Evolutionary conservation across 2,888 invertebrate genomes (phyloP).

Genomic region (Teinopalpus imperialis): DNA sequence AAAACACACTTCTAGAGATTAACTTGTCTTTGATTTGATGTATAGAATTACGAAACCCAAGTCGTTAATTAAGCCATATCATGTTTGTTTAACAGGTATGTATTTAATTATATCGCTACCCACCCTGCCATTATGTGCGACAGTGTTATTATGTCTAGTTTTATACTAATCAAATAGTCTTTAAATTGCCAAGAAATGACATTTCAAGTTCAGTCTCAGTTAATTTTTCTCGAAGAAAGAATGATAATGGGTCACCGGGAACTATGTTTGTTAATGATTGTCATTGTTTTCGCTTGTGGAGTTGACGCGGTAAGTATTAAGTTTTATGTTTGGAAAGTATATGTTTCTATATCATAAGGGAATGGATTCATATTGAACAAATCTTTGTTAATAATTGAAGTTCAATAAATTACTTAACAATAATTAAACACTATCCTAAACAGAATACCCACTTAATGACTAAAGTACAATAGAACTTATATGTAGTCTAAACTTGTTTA

Average conservation of each 20-base stretch:
- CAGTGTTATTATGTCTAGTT: slow-evolving; percentile 12
- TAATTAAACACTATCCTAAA: too few relatives aligned
- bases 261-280: slow-evolving; percentile 41
- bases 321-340: neutral
- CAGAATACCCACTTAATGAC: too few relatives aligned
- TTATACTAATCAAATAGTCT: slow-evolving; percentile 35
- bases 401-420: too few relatives aligned
- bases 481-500: too few relatives aligned
- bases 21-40: too few relatives aligned
- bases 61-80: too few relatives aligned
- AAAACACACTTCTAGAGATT: too few relatives aligned
- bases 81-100: slow-evolving; percentile 6
- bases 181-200: slow-evolving; percentile 33
- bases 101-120: neutral
- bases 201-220: slow-evolving; percentile 26
- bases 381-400: too few relatives aligned
- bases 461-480: too few relatives aligned
- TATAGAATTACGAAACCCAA: too few relatives aligned
- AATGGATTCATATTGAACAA: too few relatives aligned
- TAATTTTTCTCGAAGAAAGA: slow-evolving; percentile 15
- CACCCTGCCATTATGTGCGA: slow-evolving; percentile 6
- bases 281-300: slow-evolving; percentile 38
- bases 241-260: slow-evolving; percentile 38
- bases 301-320: slow-evolving; percentile 53
- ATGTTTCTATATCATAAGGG: too few relatives aligned